A percentile compares a stretch with the other conserved stretches of the same genome.
phyloP scores from a whole-genome alignment of 2,888 invertebrate genomes.

The Dynastes maya region DNA sequence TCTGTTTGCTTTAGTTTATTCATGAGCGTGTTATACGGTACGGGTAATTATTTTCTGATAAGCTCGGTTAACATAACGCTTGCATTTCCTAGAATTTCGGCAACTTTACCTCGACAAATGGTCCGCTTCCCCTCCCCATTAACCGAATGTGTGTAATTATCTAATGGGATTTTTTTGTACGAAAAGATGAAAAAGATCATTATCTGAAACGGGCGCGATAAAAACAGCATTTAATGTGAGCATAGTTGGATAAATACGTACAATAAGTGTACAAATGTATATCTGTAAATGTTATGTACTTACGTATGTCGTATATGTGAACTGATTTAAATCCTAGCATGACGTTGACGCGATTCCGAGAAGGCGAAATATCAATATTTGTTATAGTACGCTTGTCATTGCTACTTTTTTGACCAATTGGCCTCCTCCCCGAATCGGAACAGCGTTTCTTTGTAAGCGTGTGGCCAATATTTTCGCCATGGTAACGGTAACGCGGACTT shows the following conservation, averaged over 20 bases:
- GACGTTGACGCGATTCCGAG: conserved; percentile 2
- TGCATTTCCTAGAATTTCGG: conserved; percentile 41
- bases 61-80: conserved; percentile 20
- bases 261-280: not conserved
- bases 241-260: not conserved
- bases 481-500: not conserved
- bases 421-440: not conserved
- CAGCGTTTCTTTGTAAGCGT: not conserved
- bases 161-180: conserved; percentile 47
- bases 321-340: not conserved
- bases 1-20: conserved; percentile 12
- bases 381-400: conserved; percentile 10
- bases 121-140: conserved; percentile 16
- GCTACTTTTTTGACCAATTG: conserved; percentile 11
- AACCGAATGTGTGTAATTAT: conserved; percentile 43
- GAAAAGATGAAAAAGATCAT: conserved; percentile 41
- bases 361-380: conserved; percentile 35
- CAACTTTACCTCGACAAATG: conserved; percentile 15
- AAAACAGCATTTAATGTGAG: conserved; percentile 11
- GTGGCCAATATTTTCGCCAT: not conserved
- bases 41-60: conserved; percentile 38
- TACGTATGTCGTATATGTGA: not conserved
- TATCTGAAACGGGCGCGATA: conserved; percentile 38
- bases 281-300: not conserved
- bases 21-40: not conserved